phyloP scores from a whole-genome alignment of 2,113 vertebrate species.

The Megaleporinus macrocephalus region DNA sequence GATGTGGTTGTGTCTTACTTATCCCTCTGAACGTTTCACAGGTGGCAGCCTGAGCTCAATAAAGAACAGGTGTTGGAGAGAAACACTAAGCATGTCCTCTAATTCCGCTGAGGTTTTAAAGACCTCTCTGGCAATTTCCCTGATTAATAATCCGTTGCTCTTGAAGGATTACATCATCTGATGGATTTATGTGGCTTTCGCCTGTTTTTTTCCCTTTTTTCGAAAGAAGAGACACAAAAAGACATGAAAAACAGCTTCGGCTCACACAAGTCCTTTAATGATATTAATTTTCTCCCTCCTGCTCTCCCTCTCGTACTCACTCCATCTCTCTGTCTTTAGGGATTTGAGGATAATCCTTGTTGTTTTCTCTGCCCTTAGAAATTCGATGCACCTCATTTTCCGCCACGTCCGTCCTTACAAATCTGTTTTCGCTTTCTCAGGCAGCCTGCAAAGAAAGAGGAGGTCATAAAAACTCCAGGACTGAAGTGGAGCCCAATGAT shows the following conservation, averaged over 20 bases:
- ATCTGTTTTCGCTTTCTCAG: constrained; percentile 45
- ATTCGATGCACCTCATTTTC: constrained; percentile 55
- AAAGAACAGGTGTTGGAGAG: not conserved
- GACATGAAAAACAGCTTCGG: not conserved
- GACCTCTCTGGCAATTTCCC: constrained; percentile 75
- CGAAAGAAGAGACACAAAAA: no score
- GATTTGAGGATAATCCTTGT: constrained; percentile 53
- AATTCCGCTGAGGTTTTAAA: constrained; percentile 76
- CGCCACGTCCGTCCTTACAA: constrained; percentile 33
- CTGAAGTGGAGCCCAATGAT: constrained; percentile 55
- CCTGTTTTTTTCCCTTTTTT: not conserved
- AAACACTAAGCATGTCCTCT: constrained; percentile 53
- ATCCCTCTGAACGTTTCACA: not conserved
- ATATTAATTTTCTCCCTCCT: not conserved
- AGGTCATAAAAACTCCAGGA: constrained; percentile 50
- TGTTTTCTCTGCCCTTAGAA: constrained; percentile 52
- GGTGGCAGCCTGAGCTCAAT: not conserved
- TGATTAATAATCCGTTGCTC: constrained; percentile 82
- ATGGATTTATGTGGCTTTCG: constrained; percentile 67
- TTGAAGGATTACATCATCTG: constrained; percentile 82
- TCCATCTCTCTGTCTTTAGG: constrained; percentile 39
- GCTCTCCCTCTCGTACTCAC: not conserved
- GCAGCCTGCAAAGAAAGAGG: constrained; percentile 29
- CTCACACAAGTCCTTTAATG: not conserved
- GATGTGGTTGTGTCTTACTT: not conserved